phyloP scores from a whole-genome alignment of 2,113 vertebrate genomes.

The Excalfactoria chinensis region DNA sequence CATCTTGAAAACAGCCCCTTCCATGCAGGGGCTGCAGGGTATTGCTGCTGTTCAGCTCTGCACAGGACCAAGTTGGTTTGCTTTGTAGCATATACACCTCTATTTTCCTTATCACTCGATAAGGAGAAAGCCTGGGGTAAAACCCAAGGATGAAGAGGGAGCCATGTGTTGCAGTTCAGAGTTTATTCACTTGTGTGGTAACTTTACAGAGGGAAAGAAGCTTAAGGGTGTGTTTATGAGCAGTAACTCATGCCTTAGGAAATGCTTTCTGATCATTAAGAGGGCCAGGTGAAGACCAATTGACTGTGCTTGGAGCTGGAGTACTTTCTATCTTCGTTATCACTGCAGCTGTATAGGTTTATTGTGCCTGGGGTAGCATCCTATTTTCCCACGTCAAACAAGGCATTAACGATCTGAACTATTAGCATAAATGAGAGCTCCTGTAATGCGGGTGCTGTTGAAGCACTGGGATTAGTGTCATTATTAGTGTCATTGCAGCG shows the following conservation, averaged over 20 bases:
- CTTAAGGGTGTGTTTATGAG: neutral
- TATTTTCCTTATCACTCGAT: neutral
- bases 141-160: neutral
- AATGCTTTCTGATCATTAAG: conserved; percentile 20
- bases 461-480: neutral
- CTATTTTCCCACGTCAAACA: neutral
- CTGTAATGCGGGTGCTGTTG: neutral
- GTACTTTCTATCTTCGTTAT: conserved; percentile 10
- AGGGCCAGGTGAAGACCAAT: neutral
- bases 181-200: neutral
- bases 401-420: neutral
- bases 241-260: conserved; percentile 31
- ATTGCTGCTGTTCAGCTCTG: neutral
- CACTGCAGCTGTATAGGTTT: neutral
- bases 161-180: neutral
- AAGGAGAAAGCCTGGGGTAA: neutral
- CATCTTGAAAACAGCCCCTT: neutral
- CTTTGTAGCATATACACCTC: conserved; percentile 1
- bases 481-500: neutral
- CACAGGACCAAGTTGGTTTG: neutral
- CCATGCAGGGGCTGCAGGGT: neutral
- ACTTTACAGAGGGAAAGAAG: neutral
- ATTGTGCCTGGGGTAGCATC: neutral
- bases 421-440: conserved; percentile 1
- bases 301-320: neutral